Evolutionary conservation across 2,113 vertebrate species (phyloP).

Genomic region (Grammomys surdaster): DNA sequence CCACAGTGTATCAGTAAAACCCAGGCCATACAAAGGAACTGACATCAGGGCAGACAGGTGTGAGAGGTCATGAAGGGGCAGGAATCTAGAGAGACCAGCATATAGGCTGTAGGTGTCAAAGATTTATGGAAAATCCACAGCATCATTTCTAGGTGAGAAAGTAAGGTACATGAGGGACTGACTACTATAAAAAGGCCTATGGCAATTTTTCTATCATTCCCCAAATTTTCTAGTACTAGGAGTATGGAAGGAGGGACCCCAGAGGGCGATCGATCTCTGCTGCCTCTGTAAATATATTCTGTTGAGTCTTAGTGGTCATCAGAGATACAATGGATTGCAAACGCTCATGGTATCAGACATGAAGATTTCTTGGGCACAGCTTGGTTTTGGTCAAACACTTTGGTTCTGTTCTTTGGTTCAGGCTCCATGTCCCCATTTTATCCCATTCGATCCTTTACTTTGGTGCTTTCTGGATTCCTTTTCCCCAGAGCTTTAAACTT

Average conservation of each 20-base stretch:
- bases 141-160: neutral
- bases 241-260: neutral
- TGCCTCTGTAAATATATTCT: neutral
- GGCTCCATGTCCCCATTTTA: neutral
- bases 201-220: neutral
- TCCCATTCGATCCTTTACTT: neutral
- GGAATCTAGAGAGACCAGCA: neutral
- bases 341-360: fast-evolving
- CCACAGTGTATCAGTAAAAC: neutral
- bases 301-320: neutral
- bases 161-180: neutral
- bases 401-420: neutral
- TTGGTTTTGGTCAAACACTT: neutral
- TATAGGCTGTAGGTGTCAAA: neutral
- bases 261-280: neutral
- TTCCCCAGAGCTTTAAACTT: neutral
- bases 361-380: neutral
- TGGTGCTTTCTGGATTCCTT: neutral
- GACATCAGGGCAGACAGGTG: neutral
- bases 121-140: neutral
- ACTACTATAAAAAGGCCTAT: neutral
- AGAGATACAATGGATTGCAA: neutral
- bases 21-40: neutral
- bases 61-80: neutral
- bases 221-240: neutral